A percentile compares a stretch with the other conserved stretches of the same genome.
These are phyloP conservation scores for Phortica magna DNA, from an alignment of 2,888 invertebrate species.

Conservation along the genomic window DNA sequence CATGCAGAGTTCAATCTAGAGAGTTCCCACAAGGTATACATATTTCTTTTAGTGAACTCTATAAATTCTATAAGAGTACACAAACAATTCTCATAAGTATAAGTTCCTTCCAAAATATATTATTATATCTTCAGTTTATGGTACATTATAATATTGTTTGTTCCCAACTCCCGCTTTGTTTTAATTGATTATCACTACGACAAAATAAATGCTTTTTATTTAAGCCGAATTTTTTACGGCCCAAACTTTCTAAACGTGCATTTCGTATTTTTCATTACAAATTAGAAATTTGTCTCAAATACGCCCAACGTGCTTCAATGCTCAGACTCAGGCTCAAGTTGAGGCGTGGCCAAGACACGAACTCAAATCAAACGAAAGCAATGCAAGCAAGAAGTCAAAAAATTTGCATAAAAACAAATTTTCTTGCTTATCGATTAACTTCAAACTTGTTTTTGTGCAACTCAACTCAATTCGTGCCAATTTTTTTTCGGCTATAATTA, in stretches of 20 bases:
- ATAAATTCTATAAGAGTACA: too few relatives aligned
- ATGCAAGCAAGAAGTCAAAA: conserved; percentile 47
- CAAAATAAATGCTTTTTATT: not conserved
- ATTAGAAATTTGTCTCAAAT: conserved; percentile 56
- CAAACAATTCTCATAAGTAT: too few relatives aligned
- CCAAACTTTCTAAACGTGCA: conserved; percentile 53
- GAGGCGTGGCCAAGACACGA: not conserved
- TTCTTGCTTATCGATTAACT: conserved; percentile 41
- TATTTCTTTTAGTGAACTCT: too few relatives aligned
- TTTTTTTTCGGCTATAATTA: not conserved
- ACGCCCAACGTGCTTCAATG: conserved; percentile 39
- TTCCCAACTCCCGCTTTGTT: too few relatives aligned
- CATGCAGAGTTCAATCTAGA: too few relatives aligned
- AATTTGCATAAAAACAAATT: conserved; percentile 55
- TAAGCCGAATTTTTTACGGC: not conserved
- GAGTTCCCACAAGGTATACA: too few relatives aligned
- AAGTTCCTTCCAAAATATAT: too few relatives aligned
- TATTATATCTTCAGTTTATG: too few relatives aligned
- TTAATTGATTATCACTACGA: not conserved
- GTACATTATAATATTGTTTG: too few relatives aligned
- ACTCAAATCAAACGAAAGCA: conserved; percentile 10
- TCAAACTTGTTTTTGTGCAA: conserved; percentile 14
- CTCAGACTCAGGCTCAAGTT: conserved; percentile 17
- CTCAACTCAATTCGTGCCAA: not conserved
- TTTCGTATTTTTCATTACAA: conserved; percentile 54